Base-by-base conservation (phyloP, 1,140 invertebrate species). In the Drosophila burlai region DNA sequence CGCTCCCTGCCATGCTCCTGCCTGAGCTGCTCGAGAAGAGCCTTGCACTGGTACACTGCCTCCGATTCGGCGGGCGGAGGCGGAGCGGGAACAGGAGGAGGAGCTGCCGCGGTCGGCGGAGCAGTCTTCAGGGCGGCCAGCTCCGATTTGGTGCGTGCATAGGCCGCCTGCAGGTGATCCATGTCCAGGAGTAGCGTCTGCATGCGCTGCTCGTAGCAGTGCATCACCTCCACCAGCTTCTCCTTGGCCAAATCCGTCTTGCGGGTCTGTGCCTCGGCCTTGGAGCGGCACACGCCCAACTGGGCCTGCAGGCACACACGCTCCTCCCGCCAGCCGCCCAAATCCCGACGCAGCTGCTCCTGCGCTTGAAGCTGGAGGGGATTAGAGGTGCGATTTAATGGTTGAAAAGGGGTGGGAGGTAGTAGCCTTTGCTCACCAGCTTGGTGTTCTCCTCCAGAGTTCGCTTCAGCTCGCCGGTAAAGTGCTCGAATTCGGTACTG, bases 1-100 rank as follows among this genome's bases (percentile, higher is more conserved):
- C 94, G 80, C 34, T 96, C 95, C 9, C 85, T 81, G 21, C 95
- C 94, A 66, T 96, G 95, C 68, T 95, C 95, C 34, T 75, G 65
- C 71, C 96, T 95, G 11, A 96, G 80, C 78, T 96, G 94, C 76
- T 96, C 95, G 66, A 95, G 95, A 63, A 95, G 92, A 62, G 93
- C 92, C 92, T 95, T 95, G 63, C 95, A 96, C 80, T 96, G 95
- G 57, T 95, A 94, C 2, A 96, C 93, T 21, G 85, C 81, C 2
- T 94, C 94, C 29, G 95, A 94, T 29, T 95, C 94, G 49, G 94
- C 93, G 5, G 93, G 94, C 4, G 93, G 94, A 16, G 95, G 80
- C 2, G 46, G 29, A 10, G 64, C n/a, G 10, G 34, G 9, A 5
- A 93, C 62, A 94, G 95, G 47, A 94, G 94, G 26, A n/a, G 81